These are phyloP conservation scores for Trichogramma evanescens DNA, from an alignment of 2,888 invertebrate species.

Conservation along the genomic window DNA sequence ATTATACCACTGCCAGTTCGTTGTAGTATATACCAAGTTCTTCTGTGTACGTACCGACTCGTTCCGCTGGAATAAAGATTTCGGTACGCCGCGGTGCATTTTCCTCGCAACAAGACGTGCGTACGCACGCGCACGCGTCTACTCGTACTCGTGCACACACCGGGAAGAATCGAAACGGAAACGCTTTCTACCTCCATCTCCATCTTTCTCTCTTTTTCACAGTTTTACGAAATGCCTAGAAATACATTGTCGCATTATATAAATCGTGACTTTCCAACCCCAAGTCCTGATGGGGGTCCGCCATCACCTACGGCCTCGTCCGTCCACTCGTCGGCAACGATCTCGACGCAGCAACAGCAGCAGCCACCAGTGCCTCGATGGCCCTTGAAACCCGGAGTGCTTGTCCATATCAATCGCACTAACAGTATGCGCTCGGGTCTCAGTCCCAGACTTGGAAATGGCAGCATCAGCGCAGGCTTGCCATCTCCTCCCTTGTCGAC, in stretches of 20 bases:
- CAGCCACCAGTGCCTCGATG: constrained; percentile 61
- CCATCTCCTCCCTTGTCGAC: constrained; percentile 3
- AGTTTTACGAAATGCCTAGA: too few species aligned
- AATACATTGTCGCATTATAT: neutral
- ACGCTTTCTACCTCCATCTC: too few species aligned
- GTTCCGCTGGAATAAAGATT: too few species aligned
- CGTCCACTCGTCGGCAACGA: constrained; percentile 29
- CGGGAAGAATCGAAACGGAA: too few species aligned
- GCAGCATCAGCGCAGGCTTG: neutral
- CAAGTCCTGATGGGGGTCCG: constrained; percentile 50
- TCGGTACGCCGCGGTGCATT: too few species aligned
- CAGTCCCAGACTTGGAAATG: constrained; percentile 22
- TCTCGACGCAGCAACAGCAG: constrained; percentile 18
- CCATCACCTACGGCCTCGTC: constrained; percentile 42
- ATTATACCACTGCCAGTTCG: too few species aligned
- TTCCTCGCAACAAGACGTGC: too few species aligned
- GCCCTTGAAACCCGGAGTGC: constrained; percentile 82
- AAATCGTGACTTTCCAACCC: constrained; percentile 12
- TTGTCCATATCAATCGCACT: constrained; percentile 80
- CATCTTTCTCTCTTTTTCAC: too few species aligned
- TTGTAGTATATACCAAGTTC: too few species aligned
- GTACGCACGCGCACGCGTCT: too few species aligned
- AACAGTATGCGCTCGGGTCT: constrained; percentile 55
- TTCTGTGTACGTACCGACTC: too few species aligned
- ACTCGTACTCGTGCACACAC: too few species aligned